phyloP scores from a whole-genome alignment of 2,113 vertebrate genomes.

The Okapia johnstoni region DNA sequence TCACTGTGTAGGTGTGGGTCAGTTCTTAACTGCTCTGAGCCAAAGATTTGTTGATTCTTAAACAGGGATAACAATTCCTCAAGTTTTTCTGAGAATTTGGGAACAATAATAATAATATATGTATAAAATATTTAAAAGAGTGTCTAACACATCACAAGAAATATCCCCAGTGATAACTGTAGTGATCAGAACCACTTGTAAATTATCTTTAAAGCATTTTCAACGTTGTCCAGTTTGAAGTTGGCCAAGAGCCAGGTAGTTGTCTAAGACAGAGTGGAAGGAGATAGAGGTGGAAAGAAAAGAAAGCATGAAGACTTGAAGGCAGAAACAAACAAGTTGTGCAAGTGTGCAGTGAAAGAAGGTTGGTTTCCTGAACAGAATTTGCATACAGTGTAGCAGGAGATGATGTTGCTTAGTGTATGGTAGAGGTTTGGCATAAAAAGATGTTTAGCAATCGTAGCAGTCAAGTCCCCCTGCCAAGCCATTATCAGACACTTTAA shows the following conservation, averaged over 20 bases:
- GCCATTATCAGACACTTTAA: background rate
- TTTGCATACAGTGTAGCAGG: background rate
- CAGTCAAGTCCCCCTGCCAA: background rate
- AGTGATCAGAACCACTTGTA: background rate
- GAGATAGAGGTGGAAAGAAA: background rate
- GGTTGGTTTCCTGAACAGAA: background rate
- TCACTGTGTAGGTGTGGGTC: too few species aligned
- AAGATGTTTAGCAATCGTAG: background rate
- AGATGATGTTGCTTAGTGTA: background rate
- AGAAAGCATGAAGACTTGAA: background rate
- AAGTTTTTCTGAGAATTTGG: background rate
- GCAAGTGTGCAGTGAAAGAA: background rate
- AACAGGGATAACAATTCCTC: background rate
- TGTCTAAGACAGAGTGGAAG: background rate
- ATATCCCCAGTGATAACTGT: too few species aligned
- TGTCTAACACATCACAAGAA: background rate
- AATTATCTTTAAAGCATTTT: background rate
- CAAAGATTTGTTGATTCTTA: background rate
- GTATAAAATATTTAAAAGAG: background rate
- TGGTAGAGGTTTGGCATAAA: background rate
- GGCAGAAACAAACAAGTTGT: background rate
- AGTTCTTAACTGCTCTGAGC: background rate
- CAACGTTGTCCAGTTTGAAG: background rate
- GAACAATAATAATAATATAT: background rate
- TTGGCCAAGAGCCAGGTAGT: background rate